Percentiles rank a stretch among this genome's conserved stretches.
phyloP scores from a whole-genome alignment of 2,113 vertebrate genomes.

The Scophthalmus maximus region DNA sequence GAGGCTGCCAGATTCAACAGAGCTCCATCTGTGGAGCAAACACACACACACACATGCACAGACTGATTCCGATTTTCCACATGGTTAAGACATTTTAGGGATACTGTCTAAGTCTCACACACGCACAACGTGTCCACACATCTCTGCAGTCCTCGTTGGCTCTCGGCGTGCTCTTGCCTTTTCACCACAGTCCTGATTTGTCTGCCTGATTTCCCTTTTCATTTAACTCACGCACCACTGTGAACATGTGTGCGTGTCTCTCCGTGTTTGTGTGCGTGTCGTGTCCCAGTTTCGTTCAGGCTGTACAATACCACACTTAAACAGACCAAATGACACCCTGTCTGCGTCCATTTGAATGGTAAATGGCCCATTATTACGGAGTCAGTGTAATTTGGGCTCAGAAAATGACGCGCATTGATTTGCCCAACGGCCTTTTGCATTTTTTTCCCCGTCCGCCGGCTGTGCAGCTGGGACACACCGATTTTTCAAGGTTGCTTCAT shows the following conservation, averaged over 20 bases:
- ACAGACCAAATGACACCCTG: constrained; percentile 30
- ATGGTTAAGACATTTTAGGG: neutral
- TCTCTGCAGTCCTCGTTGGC: constrained; percentile 22
- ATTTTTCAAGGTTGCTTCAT: constrained; percentile 23
- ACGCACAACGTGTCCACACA: neutral
- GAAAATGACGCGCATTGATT: constrained; percentile 36
- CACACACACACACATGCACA: too few relatives aligned
- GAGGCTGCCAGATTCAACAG: too few relatives aligned
- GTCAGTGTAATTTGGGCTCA: constrained; percentile 23
- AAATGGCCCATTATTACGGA: constrained; percentile 30
- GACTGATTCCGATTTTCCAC: too few relatives aligned
- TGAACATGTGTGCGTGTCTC: constrained; percentile 14
- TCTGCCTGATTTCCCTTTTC: constrained; percentile 40
- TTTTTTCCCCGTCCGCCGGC: constrained; percentile 7
- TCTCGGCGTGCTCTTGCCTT: constrained; percentile 22
- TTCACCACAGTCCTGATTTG: constrained; percentile 33
- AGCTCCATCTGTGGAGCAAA: too few relatives aligned
- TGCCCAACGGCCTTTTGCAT: constrained; percentile 4
- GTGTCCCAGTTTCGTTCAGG: constrained; percentile 11
- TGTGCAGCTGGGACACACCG: constrained; percentile 37
- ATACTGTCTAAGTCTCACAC: neutral
- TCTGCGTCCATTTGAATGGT: constrained; percentile 16
- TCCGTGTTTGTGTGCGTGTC: constrained; percentile 22
- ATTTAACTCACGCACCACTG: constrained; percentile 13
- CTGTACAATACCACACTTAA: constrained; percentile 20